Percentiles rank a stretch among this genome's conserved stretches.
Conservation (phyloP, 2,888 invertebrate genomes). For the Cosmia pyralina region DNA sequence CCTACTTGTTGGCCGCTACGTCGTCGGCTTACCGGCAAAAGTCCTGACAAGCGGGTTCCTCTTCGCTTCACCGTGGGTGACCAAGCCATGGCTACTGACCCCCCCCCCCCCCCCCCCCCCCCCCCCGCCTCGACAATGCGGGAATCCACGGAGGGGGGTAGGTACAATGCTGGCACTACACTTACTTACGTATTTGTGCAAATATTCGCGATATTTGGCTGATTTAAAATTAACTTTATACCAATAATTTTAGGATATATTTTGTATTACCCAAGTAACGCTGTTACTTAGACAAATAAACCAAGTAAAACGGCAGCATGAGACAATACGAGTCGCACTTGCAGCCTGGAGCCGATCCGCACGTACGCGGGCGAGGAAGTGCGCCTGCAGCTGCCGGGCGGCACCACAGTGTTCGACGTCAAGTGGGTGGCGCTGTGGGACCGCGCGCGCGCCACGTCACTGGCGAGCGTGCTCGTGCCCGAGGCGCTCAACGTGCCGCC, state of each 20-base stretch:
- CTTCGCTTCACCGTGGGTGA: too few relatives aligned
- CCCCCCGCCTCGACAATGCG: too few relatives aligned
- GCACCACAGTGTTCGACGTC: constrained; percentile 94
- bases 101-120: too few relatives aligned
- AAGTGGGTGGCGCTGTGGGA: constrained; percentile 96
- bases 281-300: not conserved
- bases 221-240: not conserved
- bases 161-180: not conserved
- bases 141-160: too few relatives aligned
- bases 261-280: not conserved
- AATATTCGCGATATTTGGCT: not conserved
- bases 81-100: too few relatives aligned
- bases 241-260: not conserved
- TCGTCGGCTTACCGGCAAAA: too few relatives aligned
- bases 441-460: constrained; percentile 82
- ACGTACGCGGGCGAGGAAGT: constrained; percentile 94
- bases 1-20: too few relatives aligned
- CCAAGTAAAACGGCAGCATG: too few relatives aligned
- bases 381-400: constrained; percentile 94
- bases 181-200: not conserved
- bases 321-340: too few relatives aligned
- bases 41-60: too few relatives aligned
- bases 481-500: constrained; percentile 96
- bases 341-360: constrained; percentile 94
- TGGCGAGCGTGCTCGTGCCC: constrained; percentile 92